These are phyloP conservation scores for Cinclus cinclus DNA, from an alignment of 2,113 vertebrate genomes.

Conservation along the genomic window DNA sequence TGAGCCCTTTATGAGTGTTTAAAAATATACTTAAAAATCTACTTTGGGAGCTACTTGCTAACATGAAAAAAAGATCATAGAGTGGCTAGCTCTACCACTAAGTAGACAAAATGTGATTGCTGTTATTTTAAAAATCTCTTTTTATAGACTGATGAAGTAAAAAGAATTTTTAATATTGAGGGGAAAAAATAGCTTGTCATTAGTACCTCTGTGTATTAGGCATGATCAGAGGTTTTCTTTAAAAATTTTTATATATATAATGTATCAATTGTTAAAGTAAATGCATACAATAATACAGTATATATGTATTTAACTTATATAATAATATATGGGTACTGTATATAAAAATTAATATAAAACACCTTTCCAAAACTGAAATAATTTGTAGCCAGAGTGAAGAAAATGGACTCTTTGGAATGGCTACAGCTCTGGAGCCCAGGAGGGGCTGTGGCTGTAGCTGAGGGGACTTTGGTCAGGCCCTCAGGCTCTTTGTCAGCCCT, in stretches of 20 bases:
- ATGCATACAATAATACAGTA: background rate
- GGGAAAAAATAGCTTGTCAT: background rate
- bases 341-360: background rate
- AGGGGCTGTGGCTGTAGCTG: background rate
- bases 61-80: background rate
- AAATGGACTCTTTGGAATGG: background rate
- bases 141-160: background rate
- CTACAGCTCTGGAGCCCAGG: background rate
- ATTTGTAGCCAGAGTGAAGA: background rate
- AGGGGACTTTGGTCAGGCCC: background rate
- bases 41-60: background rate
- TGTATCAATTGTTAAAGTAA: background rate
- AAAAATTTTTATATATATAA: background rate
- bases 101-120: background rate
- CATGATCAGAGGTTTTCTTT: background rate
- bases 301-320: background rate
- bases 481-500: rapidly evolving
- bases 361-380: background rate
- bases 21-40: background rate
- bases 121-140: background rate
- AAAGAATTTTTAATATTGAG: background rate
- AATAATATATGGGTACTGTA: background rate
- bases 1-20: background rate
- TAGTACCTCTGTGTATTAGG: background rate
- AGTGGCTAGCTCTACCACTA: background rate